Evolutionary conservation across 2,888 invertebrate genomes (phyloP).

Genomic region (Melanostoma mellinum): DNA sequence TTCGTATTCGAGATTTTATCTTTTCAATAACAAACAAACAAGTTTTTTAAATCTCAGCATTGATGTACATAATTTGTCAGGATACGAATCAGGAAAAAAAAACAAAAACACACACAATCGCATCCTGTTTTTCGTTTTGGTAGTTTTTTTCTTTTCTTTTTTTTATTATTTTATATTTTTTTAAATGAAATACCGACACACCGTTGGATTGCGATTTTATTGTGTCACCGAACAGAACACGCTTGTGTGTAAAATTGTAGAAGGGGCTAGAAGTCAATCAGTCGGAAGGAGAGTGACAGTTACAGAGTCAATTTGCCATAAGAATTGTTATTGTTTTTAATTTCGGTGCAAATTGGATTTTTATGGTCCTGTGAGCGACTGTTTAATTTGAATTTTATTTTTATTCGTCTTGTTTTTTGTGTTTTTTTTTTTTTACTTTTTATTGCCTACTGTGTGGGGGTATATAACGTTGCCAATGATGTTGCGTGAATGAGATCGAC

Average conservation of each 20-base stretch:
- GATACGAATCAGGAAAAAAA: constrained; percentile 37
- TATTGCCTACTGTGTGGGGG: constrained; percentile 5
- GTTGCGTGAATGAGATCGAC: constrained; percentile 67
- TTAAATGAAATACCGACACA: constrained; percentile 40
- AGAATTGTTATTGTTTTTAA: constrained; percentile 73
- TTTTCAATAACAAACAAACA: constrained; percentile 72
- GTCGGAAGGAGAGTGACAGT: constrained; percentile 61
- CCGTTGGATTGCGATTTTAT: constrained; percentile 33
- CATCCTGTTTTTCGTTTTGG: not conserved
- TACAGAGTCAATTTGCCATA: constrained; percentile 69
- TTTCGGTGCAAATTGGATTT: constrained; percentile 71
- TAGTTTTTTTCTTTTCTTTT: too few species aligned
- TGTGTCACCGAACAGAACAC: constrained; percentile 30
- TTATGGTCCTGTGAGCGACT: constrained; percentile 59
- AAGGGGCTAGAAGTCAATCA: constrained; percentile 62
- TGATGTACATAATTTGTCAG: constrained; percentile 58
- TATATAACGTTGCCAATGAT: constrained; percentile 38
- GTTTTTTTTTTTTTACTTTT: not conserved
- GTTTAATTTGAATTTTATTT: constrained; percentile 55
- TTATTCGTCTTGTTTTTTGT: constrained; percentile 9
- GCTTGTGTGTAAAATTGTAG: not conserved
- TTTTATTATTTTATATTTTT: not conserved
- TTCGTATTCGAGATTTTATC: constrained; percentile 70
- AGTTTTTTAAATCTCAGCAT: constrained; percentile 69
- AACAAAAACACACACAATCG: not conserved